Evolutionary conservation across 1,140 invertebrate species (phyloP).

Genomic region (Ips nitidus): DNA sequence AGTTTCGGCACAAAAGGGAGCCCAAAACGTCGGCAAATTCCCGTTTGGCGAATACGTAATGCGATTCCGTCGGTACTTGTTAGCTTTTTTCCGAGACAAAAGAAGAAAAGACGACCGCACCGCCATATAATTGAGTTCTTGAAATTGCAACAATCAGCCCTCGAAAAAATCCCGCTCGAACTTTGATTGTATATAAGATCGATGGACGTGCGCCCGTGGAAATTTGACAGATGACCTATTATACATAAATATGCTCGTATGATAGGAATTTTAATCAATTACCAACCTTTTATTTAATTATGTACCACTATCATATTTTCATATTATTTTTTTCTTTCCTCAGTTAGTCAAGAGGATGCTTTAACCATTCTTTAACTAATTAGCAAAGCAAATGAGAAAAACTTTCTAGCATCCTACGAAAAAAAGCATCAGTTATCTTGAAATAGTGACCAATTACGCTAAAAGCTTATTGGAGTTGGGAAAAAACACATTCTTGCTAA

Average conservation of each 20-base stretch:
- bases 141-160: conserved; percentile 16
- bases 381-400: too few relatives aligned
- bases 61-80: conserved; percentile 22
- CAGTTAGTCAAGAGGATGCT: too few relatives aligned
- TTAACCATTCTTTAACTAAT: too few relatives aligned
- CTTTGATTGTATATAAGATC: conserved; percentile 10
- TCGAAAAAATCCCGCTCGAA: conserved; percentile 3
- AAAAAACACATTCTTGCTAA: too few relatives aligned
- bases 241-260: background rate
- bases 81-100: conserved; percentile 21
- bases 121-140: conserved; percentile 27
- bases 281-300: background rate
- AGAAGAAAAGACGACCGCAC: conserved; percentile 1
- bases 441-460: too few relatives aligned
- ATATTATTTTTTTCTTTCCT: too few relatives aligned
- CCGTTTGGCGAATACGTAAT: conserved; percentile 39
- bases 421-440: too few relatives aligned
- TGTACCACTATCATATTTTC: too few relatives aligned
- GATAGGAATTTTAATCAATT: background rate
- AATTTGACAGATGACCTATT: conserved; percentile 1
- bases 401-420: too few relatives aligned
- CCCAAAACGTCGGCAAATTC: conserved; percentile 37
- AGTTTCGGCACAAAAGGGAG: conserved; percentile 39
- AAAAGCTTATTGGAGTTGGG: too few relatives aligned
- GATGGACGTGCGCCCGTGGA: background rate